A percentile compares a stretch with the other conserved stretches of the same genome.
These are phyloP conservation scores for Autographa gamma DNA, from an alignment of 2,888 invertebrate species.

Conservation along the genomic window DNA sequence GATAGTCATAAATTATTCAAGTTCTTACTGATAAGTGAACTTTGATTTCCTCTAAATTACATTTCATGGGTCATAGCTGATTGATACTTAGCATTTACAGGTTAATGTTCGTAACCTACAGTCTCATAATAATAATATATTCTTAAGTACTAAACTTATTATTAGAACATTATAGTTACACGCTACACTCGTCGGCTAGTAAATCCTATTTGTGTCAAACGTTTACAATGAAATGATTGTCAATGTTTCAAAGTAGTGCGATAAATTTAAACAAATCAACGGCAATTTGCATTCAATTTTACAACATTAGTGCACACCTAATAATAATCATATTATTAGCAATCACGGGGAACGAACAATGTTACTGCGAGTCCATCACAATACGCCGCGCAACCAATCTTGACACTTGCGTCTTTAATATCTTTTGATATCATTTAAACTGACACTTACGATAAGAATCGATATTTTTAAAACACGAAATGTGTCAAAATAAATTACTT, in stretches of 20 bases:
- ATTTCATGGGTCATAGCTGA: background rate
- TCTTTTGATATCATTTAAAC: constrained; percentile 71
- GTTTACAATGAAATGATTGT: constrained; percentile 24
- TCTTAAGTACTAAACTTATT: no score
- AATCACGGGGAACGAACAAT: constrained; percentile 74
- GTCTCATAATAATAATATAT: background rate
- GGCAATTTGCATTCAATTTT: constrained; percentile 47
- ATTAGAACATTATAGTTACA: background rate
- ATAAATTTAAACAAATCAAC: constrained; percentile 33
- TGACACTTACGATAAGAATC: constrained; percentile 56
- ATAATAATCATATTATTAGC: constrained; percentile 84
- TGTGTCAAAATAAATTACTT: constrained; percentile 50
- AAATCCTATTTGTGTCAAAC: background rate
- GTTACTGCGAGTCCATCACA: constrained; percentile 72
- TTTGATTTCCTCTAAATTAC: background rate
- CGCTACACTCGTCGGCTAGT: background rate
- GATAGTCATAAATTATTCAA: background rate
- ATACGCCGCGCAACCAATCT: constrained; percentile 70
- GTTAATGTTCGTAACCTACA: background rate
- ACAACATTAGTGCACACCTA: constrained; percentile 56
- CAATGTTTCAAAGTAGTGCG: constrained; percentile 3
- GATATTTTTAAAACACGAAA: constrained; percentile 53
- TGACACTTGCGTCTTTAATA: constrained; percentile 79
- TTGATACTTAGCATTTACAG: background rate
- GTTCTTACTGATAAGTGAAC: background rate